These are phyloP conservation scores for Phymorhynchus buccinoides DNA, from an alignment of 1,140 invertebrate species.

Conservation along the genomic window DNA sequence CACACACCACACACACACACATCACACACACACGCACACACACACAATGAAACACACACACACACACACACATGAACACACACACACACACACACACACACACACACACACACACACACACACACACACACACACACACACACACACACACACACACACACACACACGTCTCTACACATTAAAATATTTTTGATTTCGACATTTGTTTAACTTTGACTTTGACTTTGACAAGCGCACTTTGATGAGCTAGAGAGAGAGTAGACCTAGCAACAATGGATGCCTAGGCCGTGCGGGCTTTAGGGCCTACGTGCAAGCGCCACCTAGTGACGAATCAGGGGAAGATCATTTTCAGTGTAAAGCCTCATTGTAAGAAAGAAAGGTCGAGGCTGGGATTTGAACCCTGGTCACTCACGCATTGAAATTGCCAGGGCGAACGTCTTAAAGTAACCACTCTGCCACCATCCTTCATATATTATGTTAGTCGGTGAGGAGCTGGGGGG, in stretches of 20 bases:
- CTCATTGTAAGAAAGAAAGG: too few relatives aligned
- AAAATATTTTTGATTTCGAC: neutral
- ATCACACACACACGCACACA: neutral
- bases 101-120: neutral
- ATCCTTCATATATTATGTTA: neutral
- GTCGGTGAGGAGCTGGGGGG: too few relatives aligned
- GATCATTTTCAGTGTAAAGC: neutral
- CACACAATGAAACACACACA: neutral
- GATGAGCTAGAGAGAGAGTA: too few relatives aligned
- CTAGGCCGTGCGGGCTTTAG: too few relatives aligned
- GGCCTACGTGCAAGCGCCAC: too few relatives aligned
- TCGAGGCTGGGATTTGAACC: too few relatives aligned
- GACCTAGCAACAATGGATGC: too few relatives aligned
- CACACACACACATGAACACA: too few relatives aligned
- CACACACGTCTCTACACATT: neutral
- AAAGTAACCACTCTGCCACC: neutral
- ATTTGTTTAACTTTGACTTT: neutral
- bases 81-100: neutral
- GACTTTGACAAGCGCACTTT: too few relatives aligned
- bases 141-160: constrained; percentile 6
- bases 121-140: neutral
- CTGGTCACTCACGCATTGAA: too few relatives aligned
- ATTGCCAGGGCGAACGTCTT: neutral
- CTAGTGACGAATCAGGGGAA: neutral
- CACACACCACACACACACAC: neutral